Percentiles rank a stretch among this genome's conserved stretches.
Evolutionary conservation across 1,140 invertebrate species (phyloP).

Genomic region (Aphelenchoides avenae): DNA sequence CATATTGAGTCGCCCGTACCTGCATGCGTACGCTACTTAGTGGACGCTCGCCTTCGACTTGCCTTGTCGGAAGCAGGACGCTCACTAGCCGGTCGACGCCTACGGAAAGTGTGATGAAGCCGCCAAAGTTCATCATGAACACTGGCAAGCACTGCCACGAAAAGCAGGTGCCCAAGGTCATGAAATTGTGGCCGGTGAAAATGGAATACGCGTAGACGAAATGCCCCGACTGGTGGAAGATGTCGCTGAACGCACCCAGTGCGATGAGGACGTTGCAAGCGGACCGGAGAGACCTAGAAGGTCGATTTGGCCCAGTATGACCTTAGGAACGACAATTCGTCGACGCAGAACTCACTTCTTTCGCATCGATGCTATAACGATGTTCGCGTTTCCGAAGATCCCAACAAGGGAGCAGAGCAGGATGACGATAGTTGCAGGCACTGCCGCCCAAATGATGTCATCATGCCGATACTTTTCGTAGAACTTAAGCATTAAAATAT

Average conservation of each 20-base stretch:
- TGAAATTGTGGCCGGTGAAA: not conserved
- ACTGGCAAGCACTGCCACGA: not conserved
- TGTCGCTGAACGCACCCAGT: not conserved
- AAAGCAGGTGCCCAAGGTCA: not conserved
- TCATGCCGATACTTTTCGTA: no score
- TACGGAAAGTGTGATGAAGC: no score
- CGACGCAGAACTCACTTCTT: not conserved
- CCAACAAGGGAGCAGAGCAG: not conserved
- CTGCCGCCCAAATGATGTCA: no score
- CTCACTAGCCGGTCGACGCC: not conserved
- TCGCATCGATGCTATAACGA: not conserved
- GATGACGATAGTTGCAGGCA: no score
- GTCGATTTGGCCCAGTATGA: not conserved
- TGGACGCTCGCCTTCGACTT: not conserved
- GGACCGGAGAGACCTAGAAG: not conserved
- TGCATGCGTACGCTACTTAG: not conserved
- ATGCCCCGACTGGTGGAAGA: slow-evolving; percentile 6
- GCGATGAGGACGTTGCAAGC: not conserved
- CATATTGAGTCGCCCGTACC: no score
- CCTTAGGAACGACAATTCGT: no score
- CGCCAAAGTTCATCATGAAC: not conserved
- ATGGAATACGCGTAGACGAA: not conserved
- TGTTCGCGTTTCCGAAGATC: not conserved
- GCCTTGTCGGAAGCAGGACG: slow-evolving; percentile 4
- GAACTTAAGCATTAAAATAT: no score